A percentile compares a stretch with the other conserved stretches of the same genome.
Conservation (phyloP, 2,888 invertebrate genomes). For the Taenaris catops region DNA sequence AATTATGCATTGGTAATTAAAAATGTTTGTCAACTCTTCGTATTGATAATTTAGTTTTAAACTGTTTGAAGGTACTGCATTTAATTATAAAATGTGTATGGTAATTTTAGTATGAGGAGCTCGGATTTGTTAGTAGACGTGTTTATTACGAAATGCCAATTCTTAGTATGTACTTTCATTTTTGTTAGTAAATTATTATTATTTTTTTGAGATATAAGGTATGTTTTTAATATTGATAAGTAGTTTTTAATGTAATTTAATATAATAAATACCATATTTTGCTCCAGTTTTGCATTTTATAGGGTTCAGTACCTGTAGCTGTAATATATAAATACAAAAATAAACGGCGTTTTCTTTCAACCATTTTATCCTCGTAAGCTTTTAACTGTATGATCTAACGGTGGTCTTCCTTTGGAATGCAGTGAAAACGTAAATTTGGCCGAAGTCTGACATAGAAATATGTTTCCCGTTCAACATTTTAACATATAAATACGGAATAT, state of each 20-base stretch:
- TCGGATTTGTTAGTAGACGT: too few relatives aligned
- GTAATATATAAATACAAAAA: constrained; percentile 62
- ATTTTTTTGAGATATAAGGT: constrained; percentile 70
- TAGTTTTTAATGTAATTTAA: constrained; percentile 75
- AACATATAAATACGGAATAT: too few relatives aligned
- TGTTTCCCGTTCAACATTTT: too few relatives aligned
- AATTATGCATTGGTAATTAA: too few relatives aligned
- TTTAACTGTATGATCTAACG: constrained; percentile 11
- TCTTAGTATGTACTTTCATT: constrained; percentile 34
- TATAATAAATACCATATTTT: constrained; percentile 66
- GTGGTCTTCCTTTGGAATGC: constrained; percentile 12
- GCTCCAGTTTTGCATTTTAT: constrained; percentile 45
- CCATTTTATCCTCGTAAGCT: constrained; percentile 2
- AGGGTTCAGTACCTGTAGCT: constrained; percentile 63
- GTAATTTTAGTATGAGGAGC: too few relatives aligned
- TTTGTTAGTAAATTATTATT: constrained; percentile 78
- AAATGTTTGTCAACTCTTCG: too few relatives aligned
- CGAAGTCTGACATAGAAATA: constrained; percentile 31
- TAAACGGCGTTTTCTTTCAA: constrained; percentile 36
- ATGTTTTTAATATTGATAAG: constrained; percentile 73
- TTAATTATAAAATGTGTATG: too few relatives aligned
- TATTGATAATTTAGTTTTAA: too few relatives aligned
- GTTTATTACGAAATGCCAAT: constrained; percentile 28
- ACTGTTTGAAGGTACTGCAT: too few relatives aligned
- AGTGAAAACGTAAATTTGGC: constrained; percentile 24